Evolutionary conservation across 2,797 vertebrate genomes (phyloP).

Genomic region (Diglossa cyanea): DNA sequence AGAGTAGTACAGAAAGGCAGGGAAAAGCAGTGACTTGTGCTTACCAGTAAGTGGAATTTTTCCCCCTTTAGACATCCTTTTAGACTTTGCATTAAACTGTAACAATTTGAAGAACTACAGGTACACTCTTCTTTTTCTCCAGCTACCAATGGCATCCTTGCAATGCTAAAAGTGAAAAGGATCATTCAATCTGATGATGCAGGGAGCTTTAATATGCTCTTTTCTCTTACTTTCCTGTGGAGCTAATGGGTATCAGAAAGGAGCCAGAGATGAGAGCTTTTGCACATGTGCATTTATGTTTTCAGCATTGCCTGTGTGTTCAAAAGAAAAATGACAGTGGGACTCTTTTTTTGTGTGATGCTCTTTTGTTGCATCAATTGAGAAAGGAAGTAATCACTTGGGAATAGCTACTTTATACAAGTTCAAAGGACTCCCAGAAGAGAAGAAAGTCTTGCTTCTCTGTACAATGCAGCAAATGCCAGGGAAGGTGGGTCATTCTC

Average conservation of each 20-base stretch:
- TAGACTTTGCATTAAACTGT: constrained; percentile 31
- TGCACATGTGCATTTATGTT: constrained; percentile 69
- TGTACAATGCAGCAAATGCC: constrained; percentile 68
- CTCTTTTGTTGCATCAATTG: constrained; percentile 73
- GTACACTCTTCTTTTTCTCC: constrained; percentile 33
- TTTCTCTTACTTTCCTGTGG: constrained; percentile 57
- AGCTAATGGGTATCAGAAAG: constrained; percentile 67
- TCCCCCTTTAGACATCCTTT: neutral
- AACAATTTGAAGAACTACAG: constrained; percentile 19
- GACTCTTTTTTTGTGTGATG: constrained; percentile 27
- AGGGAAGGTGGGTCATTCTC: constrained; percentile 71
- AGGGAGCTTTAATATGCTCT: constrained; percentile 52
- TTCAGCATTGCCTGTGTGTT: constrained; percentile 54
- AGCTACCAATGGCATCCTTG: constrained; percentile 53
- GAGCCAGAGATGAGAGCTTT: constrained; percentile 64
- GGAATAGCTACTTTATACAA: constrained; percentile 72
- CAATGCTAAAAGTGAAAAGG: constrained; percentile 53
- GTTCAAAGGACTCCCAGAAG: constrained; percentile 69
- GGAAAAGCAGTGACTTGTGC: neutral
- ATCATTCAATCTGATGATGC: constrained; percentile 60
- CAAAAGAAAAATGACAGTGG: constrained; percentile 63
- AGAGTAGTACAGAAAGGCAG: neutral
- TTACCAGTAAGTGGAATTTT: neutral
- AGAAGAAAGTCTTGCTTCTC: constrained; percentile 66
- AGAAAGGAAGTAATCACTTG: constrained; percentile 78